These are phyloP conservation scores for Petrolisthes manimaculis DNA, from an alignment of 2,888 invertebrate genomes.

Conservation along the genomic window DNA sequence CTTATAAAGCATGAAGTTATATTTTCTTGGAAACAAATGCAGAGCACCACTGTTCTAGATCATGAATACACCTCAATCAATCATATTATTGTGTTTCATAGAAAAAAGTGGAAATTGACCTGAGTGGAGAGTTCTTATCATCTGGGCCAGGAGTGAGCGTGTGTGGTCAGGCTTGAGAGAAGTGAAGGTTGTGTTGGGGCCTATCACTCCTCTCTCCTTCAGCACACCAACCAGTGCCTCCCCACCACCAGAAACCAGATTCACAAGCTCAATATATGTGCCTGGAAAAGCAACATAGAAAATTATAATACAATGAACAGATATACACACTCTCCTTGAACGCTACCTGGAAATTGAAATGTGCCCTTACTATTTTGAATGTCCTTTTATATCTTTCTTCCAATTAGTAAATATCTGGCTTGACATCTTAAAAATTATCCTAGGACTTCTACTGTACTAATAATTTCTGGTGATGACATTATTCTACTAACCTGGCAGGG, in stretches of 20 bases:
- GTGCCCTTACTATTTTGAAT: too few relatives aligned
- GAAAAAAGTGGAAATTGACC: not conserved
- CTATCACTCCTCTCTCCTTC: conserved; percentile 1
- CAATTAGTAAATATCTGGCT: too few relatives aligned
- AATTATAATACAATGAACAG: not conserved
- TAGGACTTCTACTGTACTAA: too few relatives aligned
- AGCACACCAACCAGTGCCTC: conserved; percentile 6
- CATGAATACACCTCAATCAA: not conserved
- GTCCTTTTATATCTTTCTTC: too few relatives aligned
- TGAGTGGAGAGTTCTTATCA: conserved; percentile 2
- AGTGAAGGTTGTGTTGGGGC: conserved; percentile 20
- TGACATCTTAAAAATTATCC: too few relatives aligned
- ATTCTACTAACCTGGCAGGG: conserved; percentile 19
- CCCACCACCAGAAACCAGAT: not conserved
- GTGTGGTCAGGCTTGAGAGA: conserved; percentile 38
- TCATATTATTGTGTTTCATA: not conserved
- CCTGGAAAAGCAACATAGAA: conserved; percentile 15
- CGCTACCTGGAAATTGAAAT: too few relatives aligned
- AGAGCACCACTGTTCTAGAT: too few relatives aligned
- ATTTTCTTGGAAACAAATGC: too few relatives aligned
- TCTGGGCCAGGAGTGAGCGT: conserved; percentile 40
- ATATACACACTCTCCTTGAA: too few relatives aligned
- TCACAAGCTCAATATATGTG: not conserved
- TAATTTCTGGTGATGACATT: too few relatives aligned
- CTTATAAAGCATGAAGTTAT: too few relatives aligned